Conservation (phyloP, 2,113 vertebrate species). For the Mastomys natalensis region DNA sequence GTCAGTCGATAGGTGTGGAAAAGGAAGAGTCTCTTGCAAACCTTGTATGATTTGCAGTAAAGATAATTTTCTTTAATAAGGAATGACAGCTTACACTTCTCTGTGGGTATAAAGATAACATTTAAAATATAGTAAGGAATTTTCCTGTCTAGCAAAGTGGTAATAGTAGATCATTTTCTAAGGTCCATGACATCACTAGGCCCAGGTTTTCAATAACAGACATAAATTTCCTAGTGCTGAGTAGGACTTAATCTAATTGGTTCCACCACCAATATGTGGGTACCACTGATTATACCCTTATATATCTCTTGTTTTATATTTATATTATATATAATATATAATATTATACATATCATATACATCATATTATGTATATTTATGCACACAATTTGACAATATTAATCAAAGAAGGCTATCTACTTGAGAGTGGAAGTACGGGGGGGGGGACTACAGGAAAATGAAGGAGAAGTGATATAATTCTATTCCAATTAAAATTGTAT, state of each 20-base stretch:
- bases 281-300: background rate
- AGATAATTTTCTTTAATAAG: background rate
- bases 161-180: background rate
- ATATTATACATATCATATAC: background rate
- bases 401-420: background rate
- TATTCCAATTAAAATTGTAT: background rate
- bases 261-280: background rate
- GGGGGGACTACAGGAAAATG: background rate
- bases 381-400: background rate
- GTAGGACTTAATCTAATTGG: background rate
- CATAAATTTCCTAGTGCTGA: background rate
- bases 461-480: background rate
- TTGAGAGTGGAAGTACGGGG: background rate
- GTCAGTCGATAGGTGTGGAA: constrained; percentile 9
- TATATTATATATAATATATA: background rate
- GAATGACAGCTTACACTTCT: background rate
- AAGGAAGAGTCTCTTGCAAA: background rate
- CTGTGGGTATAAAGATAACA: background rate
- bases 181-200: background rate
- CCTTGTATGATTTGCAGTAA: background rate
- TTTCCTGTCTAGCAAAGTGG: background rate
- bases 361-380: background rate
- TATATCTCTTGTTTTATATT: background rate
- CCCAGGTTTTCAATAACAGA: background rate
- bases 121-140: background rate